phyloP scores from a whole-genome alignment of 2,797 vertebrate species.

The Merluccius polli region DNA sequence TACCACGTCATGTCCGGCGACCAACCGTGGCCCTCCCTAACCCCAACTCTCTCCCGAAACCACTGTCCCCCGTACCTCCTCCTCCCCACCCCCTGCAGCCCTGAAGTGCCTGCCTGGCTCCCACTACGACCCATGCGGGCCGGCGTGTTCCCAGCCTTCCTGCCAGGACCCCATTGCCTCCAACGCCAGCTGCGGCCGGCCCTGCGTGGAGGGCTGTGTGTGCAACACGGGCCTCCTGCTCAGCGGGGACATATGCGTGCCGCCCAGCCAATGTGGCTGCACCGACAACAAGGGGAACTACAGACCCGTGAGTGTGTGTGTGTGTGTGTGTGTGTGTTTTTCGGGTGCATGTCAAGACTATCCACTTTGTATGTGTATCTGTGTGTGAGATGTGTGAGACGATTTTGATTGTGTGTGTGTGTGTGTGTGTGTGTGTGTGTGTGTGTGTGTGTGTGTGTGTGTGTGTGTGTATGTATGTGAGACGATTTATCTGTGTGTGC shows the following conservation, averaged over 20 bases:
- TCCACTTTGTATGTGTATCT: background rate
- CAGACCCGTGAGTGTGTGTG: slow-evolving; percentile 66
- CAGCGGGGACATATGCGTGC: slow-evolving; percentile 83
- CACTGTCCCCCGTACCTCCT: background rate
- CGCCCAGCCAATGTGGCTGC: slow-evolving; percentile 78
- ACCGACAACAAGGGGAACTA: slow-evolving; percentile 72
- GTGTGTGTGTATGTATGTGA: background rate
- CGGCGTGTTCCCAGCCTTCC: slow-evolving; percentile 75
- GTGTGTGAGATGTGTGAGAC: slow-evolving; percentile 1
- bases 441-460: background rate
- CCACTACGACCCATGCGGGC: slow-evolving; percentile 74
- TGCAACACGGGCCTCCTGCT: slow-evolving; percentile 79
- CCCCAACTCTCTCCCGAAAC: background rate
- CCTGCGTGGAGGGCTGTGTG: slow-evolving; percentile 83
- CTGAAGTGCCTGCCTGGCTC: slow-evolving; percentile 79
- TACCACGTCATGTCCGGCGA: no score
- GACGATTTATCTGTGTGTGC: background rate
- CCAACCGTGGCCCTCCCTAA: background rate
- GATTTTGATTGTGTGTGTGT: slow-evolving; percentile 6
- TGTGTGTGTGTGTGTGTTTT: background rate
- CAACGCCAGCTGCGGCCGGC: slow-evolving; percentile 55
- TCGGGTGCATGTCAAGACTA: background rate
- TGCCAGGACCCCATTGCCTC: slow-evolving; percentile 67
- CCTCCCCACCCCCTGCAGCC: slow-evolving; percentile 59
- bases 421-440: background rate